Conservation (phyloP, 2,797 vertebrate genomes). For the Thunnus albacares region DNA sequence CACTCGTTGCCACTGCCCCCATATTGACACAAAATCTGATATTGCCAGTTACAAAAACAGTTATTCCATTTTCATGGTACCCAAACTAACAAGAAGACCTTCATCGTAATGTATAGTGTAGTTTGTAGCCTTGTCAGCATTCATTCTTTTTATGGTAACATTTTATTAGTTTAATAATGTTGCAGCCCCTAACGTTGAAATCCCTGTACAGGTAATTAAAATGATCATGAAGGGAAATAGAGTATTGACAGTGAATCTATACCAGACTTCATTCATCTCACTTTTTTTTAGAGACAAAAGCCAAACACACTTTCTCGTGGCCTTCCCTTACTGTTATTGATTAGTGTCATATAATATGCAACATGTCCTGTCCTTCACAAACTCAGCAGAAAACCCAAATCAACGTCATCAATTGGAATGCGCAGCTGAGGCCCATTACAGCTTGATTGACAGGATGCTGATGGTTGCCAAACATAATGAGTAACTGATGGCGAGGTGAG, state of each 20-base stretch:
- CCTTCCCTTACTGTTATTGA: constrained; percentile 7
- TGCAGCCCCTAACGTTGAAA: neutral
- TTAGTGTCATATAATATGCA: constrained; percentile 19
- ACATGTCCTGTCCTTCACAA: constrained; percentile 6
- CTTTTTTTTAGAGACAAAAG: neutral
- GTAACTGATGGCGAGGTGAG: neutral
- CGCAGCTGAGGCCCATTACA: neutral
- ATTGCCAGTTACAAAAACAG: too few species aligned
- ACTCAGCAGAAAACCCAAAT: constrained; percentile 35
- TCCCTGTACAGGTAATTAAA: neutral
- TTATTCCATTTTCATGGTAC: too few species aligned
- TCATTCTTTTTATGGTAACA: too few species aligned
- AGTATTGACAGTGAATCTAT: neutral
- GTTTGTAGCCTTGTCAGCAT: neutral
- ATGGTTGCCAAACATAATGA: constrained; percentile 11
- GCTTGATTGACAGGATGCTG: constrained; percentile 15
- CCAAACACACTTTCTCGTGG: neutral
- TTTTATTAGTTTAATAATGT: neutral
- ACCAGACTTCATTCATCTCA: neutral
- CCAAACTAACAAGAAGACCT: neutral
- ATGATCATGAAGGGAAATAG: neutral
- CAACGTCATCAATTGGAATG: constrained; percentile 15
- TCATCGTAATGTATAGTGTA: neutral
- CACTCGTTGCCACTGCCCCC: too few species aligned
- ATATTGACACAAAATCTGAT: too few species aligned